phyloP scores from a whole-genome alignment of 2,797 vertebrate species.

The Champsocephalus gunnari region DNA sequence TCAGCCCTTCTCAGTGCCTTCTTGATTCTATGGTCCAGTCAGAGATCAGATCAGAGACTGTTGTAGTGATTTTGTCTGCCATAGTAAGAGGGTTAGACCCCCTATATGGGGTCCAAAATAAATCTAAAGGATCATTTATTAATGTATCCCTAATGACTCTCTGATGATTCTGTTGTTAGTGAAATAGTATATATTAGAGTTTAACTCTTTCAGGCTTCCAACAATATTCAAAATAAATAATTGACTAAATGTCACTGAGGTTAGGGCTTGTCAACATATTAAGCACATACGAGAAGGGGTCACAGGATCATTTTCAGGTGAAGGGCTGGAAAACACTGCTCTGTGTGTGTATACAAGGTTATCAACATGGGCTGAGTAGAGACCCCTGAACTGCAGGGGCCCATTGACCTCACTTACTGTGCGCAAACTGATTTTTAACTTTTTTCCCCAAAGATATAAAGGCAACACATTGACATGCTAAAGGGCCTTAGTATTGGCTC shows the following conservation, averaged over 20 bases:
- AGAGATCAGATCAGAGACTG: slow-evolving; percentile 27
- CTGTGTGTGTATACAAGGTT: background rate
- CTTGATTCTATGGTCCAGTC: slow-evolving; percentile 26
- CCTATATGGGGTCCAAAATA: background rate
- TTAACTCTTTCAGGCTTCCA: background rate
- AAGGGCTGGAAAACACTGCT: too few relatives aligned
- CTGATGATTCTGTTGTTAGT: background rate
- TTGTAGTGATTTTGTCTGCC: slow-evolving; percentile 13
- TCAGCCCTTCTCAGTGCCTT: slow-evolving; percentile 31
- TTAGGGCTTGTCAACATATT: background rate
- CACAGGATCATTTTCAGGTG: background rate
- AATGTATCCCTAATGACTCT: background rate
- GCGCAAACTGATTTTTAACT: slow-evolving; percentile 2
- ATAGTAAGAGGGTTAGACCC: background rate
- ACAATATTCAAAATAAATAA: background rate
- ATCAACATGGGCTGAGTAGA: background rate
- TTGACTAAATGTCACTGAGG: background rate
- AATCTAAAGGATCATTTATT: background rate
- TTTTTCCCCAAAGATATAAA: background rate
- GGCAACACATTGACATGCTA: background rate
- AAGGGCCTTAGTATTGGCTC: background rate
- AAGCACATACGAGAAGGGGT: background rate
- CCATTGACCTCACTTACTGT: background rate
- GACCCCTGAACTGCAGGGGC: background rate
- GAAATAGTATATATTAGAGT: background rate